phyloP scores from a whole-genome alignment of 2,888 invertebrate genomes.

The Limnephilus rhombicus region DNA sequence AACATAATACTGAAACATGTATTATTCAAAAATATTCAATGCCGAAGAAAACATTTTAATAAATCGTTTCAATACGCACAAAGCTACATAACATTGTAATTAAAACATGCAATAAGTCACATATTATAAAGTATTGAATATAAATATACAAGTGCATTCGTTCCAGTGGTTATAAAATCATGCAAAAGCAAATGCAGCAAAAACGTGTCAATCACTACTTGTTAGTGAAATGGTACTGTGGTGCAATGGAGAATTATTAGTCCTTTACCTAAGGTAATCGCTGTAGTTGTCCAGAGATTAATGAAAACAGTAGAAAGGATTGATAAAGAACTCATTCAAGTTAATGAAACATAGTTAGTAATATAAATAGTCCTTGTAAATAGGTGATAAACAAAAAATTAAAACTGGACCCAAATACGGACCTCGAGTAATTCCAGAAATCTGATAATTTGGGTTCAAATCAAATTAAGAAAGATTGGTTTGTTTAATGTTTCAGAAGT shows the following conservation, averaged over 20 bases:
- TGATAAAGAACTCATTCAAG: not conserved
- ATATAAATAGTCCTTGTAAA: not conserved
- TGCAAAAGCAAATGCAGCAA: not conserved
- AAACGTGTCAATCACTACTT: not conserved
- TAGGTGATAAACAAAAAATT: not conserved
- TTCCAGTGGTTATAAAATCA: not conserved
- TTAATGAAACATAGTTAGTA: not conserved
- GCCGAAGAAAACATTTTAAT: not conserved
- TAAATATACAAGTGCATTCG: not conserved
- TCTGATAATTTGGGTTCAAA: not conserved
- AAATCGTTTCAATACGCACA: not conserved
- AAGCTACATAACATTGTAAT: not conserved
- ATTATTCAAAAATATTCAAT: not conserved
- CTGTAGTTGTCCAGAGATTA: conserved; percentile 53
- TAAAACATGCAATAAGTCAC: not conserved
- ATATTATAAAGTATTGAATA: not conserved
- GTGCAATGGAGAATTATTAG: not conserved
- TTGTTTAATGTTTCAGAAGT: not conserved
- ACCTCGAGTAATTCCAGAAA: not conserved
- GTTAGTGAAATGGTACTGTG: not conserved
- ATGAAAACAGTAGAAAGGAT: conserved; percentile 5
- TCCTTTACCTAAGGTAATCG: conserved; percentile 61
- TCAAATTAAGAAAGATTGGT: not conserved
- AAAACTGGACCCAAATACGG: not conserved
- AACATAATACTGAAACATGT: too few species aligned